A percentile compares a stretch with the other conserved stretches of the same genome.
Evolutionary conservation across 2,113 vertebrate genomes (phyloP).

Genomic region (Apodemus speciosus): DNA sequence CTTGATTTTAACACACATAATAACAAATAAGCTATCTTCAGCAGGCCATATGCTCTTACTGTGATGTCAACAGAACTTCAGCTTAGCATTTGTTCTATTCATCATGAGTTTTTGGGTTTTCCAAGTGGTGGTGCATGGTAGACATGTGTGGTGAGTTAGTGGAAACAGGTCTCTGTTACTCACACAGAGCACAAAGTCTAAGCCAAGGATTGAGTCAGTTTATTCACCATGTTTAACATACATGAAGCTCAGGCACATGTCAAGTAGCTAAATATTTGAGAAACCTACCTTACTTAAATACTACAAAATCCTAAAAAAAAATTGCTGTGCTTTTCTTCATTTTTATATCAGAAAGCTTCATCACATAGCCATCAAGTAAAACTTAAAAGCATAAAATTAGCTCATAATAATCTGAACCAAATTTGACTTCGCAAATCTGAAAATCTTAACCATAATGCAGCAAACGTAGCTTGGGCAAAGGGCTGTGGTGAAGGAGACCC

Average conservation of each 20-base stretch:
- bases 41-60: not conserved
- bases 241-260: not conserved
- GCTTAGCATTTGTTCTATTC: not conserved
- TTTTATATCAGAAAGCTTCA: not conserved
- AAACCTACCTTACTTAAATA: constrained; percentile 1
- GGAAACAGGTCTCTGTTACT: not conserved
- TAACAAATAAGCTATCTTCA: not conserved
- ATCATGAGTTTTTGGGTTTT: not conserved
- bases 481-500: not conserved
- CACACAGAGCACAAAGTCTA: not conserved
- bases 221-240: not conserved
- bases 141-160: not conserved
- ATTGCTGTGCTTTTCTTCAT: not conserved
- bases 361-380: not conserved
- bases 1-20: not conserved
- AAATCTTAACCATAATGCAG: not conserved
- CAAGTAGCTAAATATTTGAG: not conserved
- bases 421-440: not conserved
- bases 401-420: not conserved
- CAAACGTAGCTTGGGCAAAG: not conserved
- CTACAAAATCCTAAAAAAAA: not conserved
- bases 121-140: not conserved
- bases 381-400: not conserved
- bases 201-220: not conserved
- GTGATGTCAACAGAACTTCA: not conserved